Base-by-base conservation (phyloP, 2,113 vertebrate genomes). In the Siniperca knerii region DNA sequence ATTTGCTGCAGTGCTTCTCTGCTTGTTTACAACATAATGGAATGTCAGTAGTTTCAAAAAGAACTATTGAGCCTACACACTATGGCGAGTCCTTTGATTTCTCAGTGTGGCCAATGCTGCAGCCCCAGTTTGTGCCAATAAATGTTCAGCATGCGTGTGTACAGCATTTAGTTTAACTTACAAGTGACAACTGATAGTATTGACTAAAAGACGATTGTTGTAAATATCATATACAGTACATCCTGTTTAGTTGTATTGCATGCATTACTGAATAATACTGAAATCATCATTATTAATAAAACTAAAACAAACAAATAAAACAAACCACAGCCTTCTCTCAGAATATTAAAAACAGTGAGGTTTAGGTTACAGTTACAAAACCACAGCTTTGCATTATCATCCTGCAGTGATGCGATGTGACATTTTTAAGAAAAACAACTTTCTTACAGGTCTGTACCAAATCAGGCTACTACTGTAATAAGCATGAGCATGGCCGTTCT, bases 21-120 rank as follows among this genome's bases (percentile, higher is more conserved):
- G 52, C 52, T 44, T 57, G 25, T 77, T 69, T 62, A 83, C 71
- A 62, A 69, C 65, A 46, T 68, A 68, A 64, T 76, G 61, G 15
- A n/a, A 42, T 65, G 13, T 66, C 70, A 73, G 70, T 61, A 21
- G 64, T 75, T 84, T 70, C 2, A 29, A 46, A 72, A 37, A 48
- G 23, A 79, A 16, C 61, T 46, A 71, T 29, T 76, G 54, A 65
- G 50, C 52, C 33, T 20, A 2, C 25, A 78, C 62, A 86, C 21
- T 37, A 9, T 29, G 6, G 8, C 46, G n/a, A 71, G 37, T 70
- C 6, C 12, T 74, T 74, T 1, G 6, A 79, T 72, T 75, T 61
- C 35, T 67, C 11, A n/a, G 4, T 25, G 61, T 12, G 70, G 23
- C 4, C 10, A 4, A 11, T 48, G 65, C 64, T 42, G 54, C 52